Evolutionary conservation across 2,113 vertebrate genomes (phyloP), one percentile per base, ranked within the genome.

Genomic region (Semnornis frantzii): DNA sequence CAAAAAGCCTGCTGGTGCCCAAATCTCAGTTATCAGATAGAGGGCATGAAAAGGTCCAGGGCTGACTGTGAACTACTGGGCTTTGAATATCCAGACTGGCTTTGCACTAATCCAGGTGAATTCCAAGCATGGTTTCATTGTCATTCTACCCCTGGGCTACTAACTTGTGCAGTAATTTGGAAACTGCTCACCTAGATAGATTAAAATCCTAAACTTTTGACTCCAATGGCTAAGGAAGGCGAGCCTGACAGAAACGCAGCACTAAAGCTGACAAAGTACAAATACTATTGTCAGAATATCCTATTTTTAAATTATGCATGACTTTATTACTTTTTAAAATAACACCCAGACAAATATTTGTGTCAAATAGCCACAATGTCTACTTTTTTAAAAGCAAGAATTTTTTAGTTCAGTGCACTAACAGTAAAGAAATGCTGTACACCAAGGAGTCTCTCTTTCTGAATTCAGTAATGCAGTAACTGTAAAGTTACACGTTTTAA

Each of bases 181-280:
- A 92, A 89, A 91, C 65, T 91, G 65, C 50, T 78, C 65, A 68
- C 33, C 52, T 93, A 74, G 13, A 82, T 3, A 90, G 44, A 63
- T 69, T 75, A 79, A 87, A 95, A 85, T 23, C 52, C 82, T 87
- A 48, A 87, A 92, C 68, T 87, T 88, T 65, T 93, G 77, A 93
- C 81, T 94, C 31, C 62, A 78, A 3, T 63, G 52, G 79, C 44
- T 81, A 71, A 87, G 73, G 46, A 57, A n/a, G 37, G 54, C 17
- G 94, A 82, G 42, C 16, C 69, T 39, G 37, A 44, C 80, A 89
- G 69, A 95, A 89, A 71, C 28, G 74, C 77, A 86, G 77, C 72
- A 68, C 54, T 84, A n/a, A 64, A 90, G 81, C 66, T 74, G 39
- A 86, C 44, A 94, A 82, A 34, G 65, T 64, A 59, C 69, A 89